A percentile compares a stretch with the other conserved stretches of the same genome.
phyloP scores from a whole-genome alignment of 2,797 vertebrate species.

The Austrolebias charrua region DNA sequence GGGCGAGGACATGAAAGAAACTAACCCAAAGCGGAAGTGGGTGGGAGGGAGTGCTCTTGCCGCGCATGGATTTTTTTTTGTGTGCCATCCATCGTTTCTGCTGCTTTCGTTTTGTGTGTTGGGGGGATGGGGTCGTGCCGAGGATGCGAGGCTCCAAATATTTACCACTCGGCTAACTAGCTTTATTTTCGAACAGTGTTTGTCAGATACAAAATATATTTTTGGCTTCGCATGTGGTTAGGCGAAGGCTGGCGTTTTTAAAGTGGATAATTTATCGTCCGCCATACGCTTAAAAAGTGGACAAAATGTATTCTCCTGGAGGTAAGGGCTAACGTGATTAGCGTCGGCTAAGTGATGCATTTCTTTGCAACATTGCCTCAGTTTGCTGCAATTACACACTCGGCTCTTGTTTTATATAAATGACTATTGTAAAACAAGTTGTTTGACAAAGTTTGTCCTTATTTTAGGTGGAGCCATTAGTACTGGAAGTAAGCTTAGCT shows the following conservation, averaged over 20 bases:
- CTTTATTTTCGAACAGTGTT: constrained; percentile 39
- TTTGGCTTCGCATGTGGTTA: constrained; percentile 72
- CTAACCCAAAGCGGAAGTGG: constrained; percentile 41
- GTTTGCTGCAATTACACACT: neutral
- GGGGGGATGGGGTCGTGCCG: constrained; percentile 81
- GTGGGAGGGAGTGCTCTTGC: constrained; percentile 1
- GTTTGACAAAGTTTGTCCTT: constrained; percentile 5
- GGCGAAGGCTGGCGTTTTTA: constrained; percentile 44
- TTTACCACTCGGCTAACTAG: constrained; percentile 73
- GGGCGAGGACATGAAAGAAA: too few relatives aligned
- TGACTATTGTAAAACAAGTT: neutral
- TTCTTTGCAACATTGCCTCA: neutral
- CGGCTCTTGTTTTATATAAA: neutral
- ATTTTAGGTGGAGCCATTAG: constrained; percentile 41
- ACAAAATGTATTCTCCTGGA: constrained; percentile 83
- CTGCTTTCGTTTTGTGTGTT: constrained; percentile 70
- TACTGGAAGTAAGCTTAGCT: constrained; percentile 58
- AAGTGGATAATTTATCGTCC: constrained; percentile 71
- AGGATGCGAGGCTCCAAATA: constrained; percentile 79
- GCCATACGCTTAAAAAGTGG: constrained; percentile 71
- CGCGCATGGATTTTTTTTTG: constrained; percentile 18
- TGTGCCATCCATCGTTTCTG: constrained; percentile 50
- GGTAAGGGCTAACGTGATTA: constrained; percentile 75
- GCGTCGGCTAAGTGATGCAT: constrained; percentile 56
- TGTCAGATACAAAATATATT: constrained; percentile 30